Conservation (phyloP, 1,140 invertebrate species). For the Phenacoccus solenopsis region DNA sequence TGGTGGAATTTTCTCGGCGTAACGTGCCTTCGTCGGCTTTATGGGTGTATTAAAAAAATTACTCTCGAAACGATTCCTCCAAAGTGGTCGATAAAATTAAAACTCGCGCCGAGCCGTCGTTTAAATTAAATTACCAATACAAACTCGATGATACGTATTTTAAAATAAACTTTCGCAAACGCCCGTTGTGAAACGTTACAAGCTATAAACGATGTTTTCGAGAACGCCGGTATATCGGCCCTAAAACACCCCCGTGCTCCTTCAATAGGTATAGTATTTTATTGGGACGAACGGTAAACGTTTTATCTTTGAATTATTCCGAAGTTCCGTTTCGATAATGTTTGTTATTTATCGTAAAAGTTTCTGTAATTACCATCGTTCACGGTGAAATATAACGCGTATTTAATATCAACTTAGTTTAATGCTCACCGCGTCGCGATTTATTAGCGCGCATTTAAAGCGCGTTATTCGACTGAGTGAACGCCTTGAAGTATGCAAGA, state of each 20-base stretch:
- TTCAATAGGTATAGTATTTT: background rate
- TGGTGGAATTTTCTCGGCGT: background rate
- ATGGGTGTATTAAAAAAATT: too few species aligned
- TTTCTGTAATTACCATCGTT: background rate
- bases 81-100: background rate
- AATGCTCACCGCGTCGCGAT: background rate
- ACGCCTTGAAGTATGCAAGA: background rate
- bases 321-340: background rate
- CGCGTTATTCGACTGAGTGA: background rate
- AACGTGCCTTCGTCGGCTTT: too few species aligned
- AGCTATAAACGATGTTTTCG: background rate
- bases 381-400: background rate
- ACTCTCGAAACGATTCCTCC: background rate
- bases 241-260: background rate
- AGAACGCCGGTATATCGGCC: background rate
- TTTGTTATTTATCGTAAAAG: background rate
- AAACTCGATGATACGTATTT: too few species aligned
- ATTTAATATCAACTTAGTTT: background rate
- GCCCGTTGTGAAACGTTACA: background rate
- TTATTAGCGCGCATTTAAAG: background rate
- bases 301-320: conserved; percentile 3
- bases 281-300: background rate
- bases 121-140: too few species aligned
- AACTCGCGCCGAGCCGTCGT: too few species aligned
- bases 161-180: too few species aligned